Base-by-base conservation (phyloP, 2,888 invertebrate genomes). In the Lepidocyrtoides sp. region DNA sequence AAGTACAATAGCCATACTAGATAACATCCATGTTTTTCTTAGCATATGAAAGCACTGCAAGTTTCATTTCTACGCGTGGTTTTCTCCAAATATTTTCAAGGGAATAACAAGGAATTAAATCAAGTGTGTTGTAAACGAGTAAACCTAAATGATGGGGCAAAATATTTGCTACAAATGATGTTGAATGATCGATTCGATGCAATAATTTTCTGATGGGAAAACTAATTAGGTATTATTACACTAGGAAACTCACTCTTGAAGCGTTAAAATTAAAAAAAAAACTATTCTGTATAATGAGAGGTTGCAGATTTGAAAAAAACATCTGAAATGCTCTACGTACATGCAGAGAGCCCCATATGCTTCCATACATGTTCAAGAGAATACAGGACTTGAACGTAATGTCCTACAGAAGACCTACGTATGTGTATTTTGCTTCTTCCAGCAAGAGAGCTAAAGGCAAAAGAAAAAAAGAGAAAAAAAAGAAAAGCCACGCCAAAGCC, bases 401-500 rank as follows among this genome's bases (percentile, higher is more conserved):
- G 72, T 77, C 41, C 48, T 51, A 75, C 26, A 23, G 12, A 26
- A 20, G 69, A 2, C 23, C 14, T 75, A 36, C 10, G 69, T n/a
- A n/a, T n/a, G n/a, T n/a, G n/a, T n/a, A n/a, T n/a, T n/a, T 17
- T 66, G n/a, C 36, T 36, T 10, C 41, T 23, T 44, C 48, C 41
- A 44, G 63, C 26, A n/a, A 23, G 12, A 48, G 48, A 51, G n/a
- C 7, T 36, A 36, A 7, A 36, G 36, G 36, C 3, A 36, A 60
- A 17, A 48, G 10, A 10, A 10, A 48, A 26, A n/a, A 14, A n/a
- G 32, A 69, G 17, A 36, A 26, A 36, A 36, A 36, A 36, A 69
- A 17, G n/a, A 32, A 87, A 88, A 88, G 79, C 51, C 36, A 87
- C 48, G 77, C 87, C 77, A 79, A 87, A 87, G 63, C 87, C 81